Percentiles rank a stretch among this genome's conserved stretches.
Conservation (phyloP, 2,888 invertebrate species). For the Stenodema calcarata region DNA sequence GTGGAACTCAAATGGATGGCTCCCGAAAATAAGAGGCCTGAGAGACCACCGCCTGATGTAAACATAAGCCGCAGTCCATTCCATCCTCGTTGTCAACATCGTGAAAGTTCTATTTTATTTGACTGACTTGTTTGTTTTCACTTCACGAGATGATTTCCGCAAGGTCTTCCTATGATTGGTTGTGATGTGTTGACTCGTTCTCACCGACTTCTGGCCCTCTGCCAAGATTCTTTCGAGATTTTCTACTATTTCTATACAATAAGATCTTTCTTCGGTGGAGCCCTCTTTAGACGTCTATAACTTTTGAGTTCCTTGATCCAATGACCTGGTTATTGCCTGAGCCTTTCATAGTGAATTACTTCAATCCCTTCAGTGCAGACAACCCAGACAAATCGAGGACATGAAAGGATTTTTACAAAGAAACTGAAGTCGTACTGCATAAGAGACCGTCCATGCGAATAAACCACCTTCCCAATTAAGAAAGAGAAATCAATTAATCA, state of each 20-base stretch:
- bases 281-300: no score
- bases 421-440: no score
- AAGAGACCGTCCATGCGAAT: no score
- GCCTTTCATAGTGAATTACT: no score
- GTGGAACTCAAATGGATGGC: no score
- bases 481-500: no score
- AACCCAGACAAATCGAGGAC: no score
- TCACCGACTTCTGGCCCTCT: background rate
- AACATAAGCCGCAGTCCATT: background rate
- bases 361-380: no score
- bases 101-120: background rate
- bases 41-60: background rate
- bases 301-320: no score
- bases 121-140: slow-evolving; percentile 2
- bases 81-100: background rate
- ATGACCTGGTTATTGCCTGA: no score
- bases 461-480: no score
- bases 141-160: background rate
- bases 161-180: background rate
- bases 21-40: background rate
- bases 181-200: background rate
- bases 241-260: background rate
- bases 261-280: background rate
- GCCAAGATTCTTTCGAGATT: background rate
- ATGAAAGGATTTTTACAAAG: no score